phyloP scores from a whole-genome alignment of 2,113 vertebrate genomes.

The Microcebus murinus region DNA sequence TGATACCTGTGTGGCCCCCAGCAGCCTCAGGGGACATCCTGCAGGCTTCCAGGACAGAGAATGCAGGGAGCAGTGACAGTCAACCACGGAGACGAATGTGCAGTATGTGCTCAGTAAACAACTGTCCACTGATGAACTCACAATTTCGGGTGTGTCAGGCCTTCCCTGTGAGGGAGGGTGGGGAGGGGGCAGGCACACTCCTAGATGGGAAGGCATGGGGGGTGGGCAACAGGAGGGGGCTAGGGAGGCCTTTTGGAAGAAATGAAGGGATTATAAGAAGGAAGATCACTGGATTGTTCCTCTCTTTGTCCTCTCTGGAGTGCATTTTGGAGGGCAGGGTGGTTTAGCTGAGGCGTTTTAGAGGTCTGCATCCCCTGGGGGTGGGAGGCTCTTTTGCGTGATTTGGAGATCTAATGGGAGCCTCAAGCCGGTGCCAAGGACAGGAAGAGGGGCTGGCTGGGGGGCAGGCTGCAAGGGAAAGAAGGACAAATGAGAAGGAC shows the following conservation, averaged over 20 bases:
- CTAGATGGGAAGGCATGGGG: rapidly evolving
- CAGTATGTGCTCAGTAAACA: not conserved
- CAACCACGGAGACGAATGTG: not conserved
- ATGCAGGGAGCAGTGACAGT: not conserved
- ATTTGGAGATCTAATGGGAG: not conserved
- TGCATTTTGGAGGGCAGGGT: not conserved
- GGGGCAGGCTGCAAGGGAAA: rapidly evolving
- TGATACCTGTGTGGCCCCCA: not conserved
- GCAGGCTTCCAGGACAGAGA: not conserved
- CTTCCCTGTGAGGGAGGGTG: not conserved
- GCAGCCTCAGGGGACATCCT: not conserved
- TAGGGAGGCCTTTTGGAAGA: not conserved
- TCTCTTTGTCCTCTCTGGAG: not conserved
- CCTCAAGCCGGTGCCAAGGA: not conserved
- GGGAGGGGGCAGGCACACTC: rapidly evolving
- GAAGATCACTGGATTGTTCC: not conserved
- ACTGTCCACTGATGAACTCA: not conserved
- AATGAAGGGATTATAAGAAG: not conserved
- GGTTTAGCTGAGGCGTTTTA: not conserved
- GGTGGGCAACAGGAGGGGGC: rapidly evolving
- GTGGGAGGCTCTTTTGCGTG: not conserved
- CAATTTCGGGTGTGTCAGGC: not conserved
- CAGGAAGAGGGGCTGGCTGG: not conserved
- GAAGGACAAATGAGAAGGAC: not conserved
- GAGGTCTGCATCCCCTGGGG: not conserved